These are phyloP conservation scores for Coregonus ussuriensis DNA, from an alignment of 2,797 vertebrate genomes.

Conservation along the genomic window DNA sequence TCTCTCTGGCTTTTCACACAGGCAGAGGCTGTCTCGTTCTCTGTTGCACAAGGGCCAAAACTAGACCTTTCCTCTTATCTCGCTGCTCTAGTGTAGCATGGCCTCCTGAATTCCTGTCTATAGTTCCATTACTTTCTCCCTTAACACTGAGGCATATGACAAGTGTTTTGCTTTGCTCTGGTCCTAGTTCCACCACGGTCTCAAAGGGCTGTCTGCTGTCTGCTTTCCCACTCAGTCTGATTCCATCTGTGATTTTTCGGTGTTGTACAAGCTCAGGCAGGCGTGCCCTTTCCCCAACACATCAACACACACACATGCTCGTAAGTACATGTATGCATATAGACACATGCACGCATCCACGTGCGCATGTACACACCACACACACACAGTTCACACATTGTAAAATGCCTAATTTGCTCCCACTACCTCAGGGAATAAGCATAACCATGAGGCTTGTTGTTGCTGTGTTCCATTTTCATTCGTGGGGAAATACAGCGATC, in stretches of 20 bases:
- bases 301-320: slow-evolving; percentile 30
- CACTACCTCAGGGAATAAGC: slow-evolving; percentile 44
- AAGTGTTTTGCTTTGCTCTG: slow-evolving; percentile 27
- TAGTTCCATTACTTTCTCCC: slow-evolving; percentile 38
- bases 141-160: slow-evolving; percentile 14
- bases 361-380: slow-evolving; percentile 32
- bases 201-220: slow-evolving; percentile 33
- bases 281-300: slow-evolving; percentile 36
- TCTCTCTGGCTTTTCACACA: slow-evolving; percentile 50
- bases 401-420: slow-evolving; percentile 58
- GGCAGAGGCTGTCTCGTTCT: neutral
- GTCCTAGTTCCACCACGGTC: slow-evolving; percentile 40
- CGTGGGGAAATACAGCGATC: slow-evolving; percentile 52
- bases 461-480: slow-evolving; percentile 52
- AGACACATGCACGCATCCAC: neutral
- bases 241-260: slow-evolving; percentile 6
- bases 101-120: slow-evolving; percentile 52
- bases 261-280: slow-evolving; percentile 18
- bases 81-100: slow-evolving; percentile 29
- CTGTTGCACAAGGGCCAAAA: slow-evolving; percentile 27
- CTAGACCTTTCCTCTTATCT: slow-evolving; percentile 28
- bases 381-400: slow-evolving; percentile 42
- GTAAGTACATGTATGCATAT: slow-evolving; percentile 24
- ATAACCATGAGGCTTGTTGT: slow-evolving; percentile 47
- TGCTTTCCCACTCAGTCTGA: slow-evolving; percentile 11